A percentile compares a stretch with the other conserved stretches of the same genome.
Evolutionary conservation across 2,888 invertebrate genomes (phyloP).

Genomic region (Blera fallax): DNA sequence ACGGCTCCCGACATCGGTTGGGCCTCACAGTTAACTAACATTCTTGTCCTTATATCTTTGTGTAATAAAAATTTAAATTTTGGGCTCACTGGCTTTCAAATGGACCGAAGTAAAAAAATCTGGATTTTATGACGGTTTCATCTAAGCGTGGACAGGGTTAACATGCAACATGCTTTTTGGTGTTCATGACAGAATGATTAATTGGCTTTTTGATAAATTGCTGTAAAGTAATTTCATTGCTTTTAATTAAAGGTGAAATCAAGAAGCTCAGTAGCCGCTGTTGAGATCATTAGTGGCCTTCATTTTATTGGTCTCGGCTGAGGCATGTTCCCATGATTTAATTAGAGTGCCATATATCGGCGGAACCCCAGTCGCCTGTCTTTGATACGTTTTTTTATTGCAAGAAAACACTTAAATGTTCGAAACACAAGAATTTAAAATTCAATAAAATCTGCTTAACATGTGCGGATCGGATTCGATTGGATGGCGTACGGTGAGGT

Average conservation of each 20-base stretch:
- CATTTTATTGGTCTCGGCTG: background rate
- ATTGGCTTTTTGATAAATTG: conserved; percentile 21
- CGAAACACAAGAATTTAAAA: background rate
- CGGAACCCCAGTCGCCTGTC: background rate
- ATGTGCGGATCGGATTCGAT: background rate
- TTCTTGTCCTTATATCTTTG: background rate
- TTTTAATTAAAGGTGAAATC: conserved; percentile 1
- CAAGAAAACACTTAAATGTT: background rate
- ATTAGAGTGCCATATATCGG: background rate
- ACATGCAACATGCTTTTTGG: conserved; percentile 11
- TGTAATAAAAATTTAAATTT: conserved; percentile 47
- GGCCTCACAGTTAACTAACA: background rate
- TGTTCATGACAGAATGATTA: background rate
- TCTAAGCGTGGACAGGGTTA: conserved; percentile 26
- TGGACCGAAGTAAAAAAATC: conserved; percentile 1
- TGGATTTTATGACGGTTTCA: conserved; percentile 25
- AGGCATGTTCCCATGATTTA: background rate
- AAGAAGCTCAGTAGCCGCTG: background rate
- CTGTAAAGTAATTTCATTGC: background rate
- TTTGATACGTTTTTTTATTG: background rate
- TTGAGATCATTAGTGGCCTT: background rate
- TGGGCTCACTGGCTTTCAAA: conserved; percentile 1
- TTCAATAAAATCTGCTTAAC: background rate
- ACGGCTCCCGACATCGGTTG: conserved; percentile 22
- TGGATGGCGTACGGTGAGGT: background rate